Evolutionary conservation across 2,888 invertebrate species (phyloP), one percentile per base, ranked within the genome.

Genomic region (Ophion slaviceki): DNA sequence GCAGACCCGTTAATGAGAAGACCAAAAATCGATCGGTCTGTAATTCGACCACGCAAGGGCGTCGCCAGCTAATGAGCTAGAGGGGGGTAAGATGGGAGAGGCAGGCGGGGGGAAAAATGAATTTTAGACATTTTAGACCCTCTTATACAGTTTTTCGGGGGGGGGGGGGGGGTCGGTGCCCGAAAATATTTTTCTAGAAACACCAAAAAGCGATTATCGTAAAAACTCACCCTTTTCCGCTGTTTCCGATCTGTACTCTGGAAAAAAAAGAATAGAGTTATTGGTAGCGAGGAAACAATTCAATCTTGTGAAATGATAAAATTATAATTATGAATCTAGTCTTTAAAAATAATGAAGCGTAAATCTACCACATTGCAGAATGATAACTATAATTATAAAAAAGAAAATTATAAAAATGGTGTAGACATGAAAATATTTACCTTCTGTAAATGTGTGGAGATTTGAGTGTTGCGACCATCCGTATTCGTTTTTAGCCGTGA

Each of bases 391-490:
- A 47, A 47, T 14, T 14, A 14, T 47, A 47, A 47, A 4, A 14
- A 47, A 14, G 14, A 5, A 5, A 1, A 61, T 24, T 14, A 24
- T 53, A 47, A 7, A 8, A 14, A 59, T 7, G 2, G 3, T 0
- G 32, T 5, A 45, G 36, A 53, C 68, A 71, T 53, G 10, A 66
- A 66, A 84, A 67, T 32, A 36, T 79, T 61, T 87, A 92, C 92
- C 92, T 88, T 90, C 89, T 62, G 80, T 85, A 67, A 93, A 92
- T 14, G 77, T 74, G 57, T 89, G 87, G 4, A 89, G 87, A 6
- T 77, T 82, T 3, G 92, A 92, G 24, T 86, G 86, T 8, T 81
- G 87, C 20, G 93, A 93, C 92, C 92, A 93, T 80, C 93, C 93
- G 62, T 90, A 92, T 47, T 88, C 81, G 76, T 93, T 93, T 86